Conservation (phyloP, 2,113 vertebrate genomes). For the Carassius auratus region DNA sequence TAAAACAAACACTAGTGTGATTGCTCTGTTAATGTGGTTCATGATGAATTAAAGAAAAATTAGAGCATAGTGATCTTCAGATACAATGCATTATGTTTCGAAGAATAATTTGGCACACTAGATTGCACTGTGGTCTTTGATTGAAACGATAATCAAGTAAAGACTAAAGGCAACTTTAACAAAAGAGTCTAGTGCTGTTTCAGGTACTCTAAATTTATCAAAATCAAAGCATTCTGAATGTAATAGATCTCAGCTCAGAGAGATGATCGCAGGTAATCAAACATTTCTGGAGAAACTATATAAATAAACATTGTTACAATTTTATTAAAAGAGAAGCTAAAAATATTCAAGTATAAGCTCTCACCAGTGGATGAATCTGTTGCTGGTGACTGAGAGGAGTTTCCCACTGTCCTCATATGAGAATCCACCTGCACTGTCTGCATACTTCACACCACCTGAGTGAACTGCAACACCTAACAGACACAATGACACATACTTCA, state of each 20-base stretch:
- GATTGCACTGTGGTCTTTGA: background rate
- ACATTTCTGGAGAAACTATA: background rate
- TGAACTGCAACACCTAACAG: slow-evolving; percentile 69
- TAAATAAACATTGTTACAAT: background rate
- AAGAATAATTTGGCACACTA: background rate
- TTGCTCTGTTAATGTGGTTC: too few relatives aligned
- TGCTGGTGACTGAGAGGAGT: slow-evolving; percentile 83
- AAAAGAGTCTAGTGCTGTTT: background rate
- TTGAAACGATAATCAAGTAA: background rate
- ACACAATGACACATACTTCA: background rate
- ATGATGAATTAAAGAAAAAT: too few relatives aligned
- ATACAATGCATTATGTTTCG: too few relatives aligned
- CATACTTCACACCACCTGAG: slow-evolving; percentile 75
- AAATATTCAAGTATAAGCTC: slow-evolving; percentile 39
- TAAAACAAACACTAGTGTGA: too few relatives aligned
- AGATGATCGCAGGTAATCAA: background rate
- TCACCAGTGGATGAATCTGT: slow-evolving; percentile 93
- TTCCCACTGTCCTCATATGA: slow-evolving; percentile 86
- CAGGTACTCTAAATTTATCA: background rate
- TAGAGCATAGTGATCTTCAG: too few relatives aligned
- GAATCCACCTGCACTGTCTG: slow-evolving; percentile 87
- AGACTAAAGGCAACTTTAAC: background rate
- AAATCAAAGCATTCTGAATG: background rate
- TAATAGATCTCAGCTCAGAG: too few relatives aligned
- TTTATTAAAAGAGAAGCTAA: background rate